phyloP scores from a whole-genome alignment of 2,797 vertebrate genomes.

The Myotis vivesi region DNA sequence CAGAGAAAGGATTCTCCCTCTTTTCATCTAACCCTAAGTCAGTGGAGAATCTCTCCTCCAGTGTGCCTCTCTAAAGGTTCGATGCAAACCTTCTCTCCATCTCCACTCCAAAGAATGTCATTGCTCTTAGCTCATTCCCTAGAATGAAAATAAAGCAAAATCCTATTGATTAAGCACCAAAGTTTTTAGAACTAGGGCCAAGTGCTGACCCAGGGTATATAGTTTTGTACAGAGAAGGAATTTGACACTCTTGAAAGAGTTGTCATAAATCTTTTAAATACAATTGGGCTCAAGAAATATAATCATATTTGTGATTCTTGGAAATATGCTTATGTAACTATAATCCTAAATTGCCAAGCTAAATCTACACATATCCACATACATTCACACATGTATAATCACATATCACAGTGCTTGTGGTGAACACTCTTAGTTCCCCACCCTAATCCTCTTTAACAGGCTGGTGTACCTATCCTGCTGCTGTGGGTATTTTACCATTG shows the following conservation, averaged over 20 bases:
- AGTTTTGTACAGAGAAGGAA: neutral
- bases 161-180: neutral
- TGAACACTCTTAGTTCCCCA: neutral
- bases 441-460: neutral
- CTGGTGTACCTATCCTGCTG: neutral
- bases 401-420: neutral
- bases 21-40: neutral
- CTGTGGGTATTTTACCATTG: neutral
- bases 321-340: neutral
- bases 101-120: neutral
- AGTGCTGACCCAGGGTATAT: neutral
- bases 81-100: neutral
- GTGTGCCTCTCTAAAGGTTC: neutral
- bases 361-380: neutral
- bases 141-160: neutral
- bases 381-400: neutral
- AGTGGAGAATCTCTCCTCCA: neutral
- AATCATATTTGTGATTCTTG: neutral
- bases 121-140: neutral
- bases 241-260: neutral
- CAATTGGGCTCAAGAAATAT: neutral
- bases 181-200: neutral
- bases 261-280: conserved; percentile 23
- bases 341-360: neutral
- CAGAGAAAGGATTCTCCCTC: neutral